phyloP scores from a whole-genome alignment of 1,140 invertebrate species.

The Bombus fervidus region DNA sequence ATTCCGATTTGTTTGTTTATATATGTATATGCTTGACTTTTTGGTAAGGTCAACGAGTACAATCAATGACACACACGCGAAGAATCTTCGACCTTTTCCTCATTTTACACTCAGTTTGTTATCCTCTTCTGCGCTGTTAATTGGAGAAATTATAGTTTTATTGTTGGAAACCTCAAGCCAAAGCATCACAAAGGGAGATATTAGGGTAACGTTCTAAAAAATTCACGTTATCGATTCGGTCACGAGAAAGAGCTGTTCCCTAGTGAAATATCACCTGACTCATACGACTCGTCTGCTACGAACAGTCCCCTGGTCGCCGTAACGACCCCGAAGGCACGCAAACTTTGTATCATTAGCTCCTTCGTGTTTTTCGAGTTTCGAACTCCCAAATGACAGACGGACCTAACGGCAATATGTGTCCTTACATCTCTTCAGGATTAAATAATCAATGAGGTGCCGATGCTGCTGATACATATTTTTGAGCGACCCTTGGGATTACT shows the following conservation, averaged over 20 bases:
- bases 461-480: not conserved
- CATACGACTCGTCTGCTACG: not conserved
- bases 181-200: not conserved
- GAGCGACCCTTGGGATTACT: not conserved
- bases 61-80: not conserved
- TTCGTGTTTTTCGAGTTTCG: not conserved
- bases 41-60: not conserved
- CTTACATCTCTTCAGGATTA: not conserved
- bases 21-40: no score
- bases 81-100: not conserved
- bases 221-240: conserved; percentile 46
- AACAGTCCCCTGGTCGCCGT: not conserved
- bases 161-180: not conserved
- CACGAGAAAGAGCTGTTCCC: conserved; percentile 41
- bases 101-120: not conserved
- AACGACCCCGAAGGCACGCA: conserved; percentile 1
- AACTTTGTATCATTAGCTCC: conserved; percentile 33
- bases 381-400: not conserved
- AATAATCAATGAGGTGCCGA: not conserved
- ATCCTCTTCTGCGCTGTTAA: not conserved
- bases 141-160: not conserved
- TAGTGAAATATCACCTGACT: conserved; percentile 42
- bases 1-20: not conserved
- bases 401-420: not conserved
- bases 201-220: conserved; percentile 40